Percentiles rank a stretch among this genome's conserved stretches.
These are phyloP conservation scores for Drosophila macrospina DNA, from an alignment of 2,888 invertebrate species.

Conservation along the genomic window DNA sequence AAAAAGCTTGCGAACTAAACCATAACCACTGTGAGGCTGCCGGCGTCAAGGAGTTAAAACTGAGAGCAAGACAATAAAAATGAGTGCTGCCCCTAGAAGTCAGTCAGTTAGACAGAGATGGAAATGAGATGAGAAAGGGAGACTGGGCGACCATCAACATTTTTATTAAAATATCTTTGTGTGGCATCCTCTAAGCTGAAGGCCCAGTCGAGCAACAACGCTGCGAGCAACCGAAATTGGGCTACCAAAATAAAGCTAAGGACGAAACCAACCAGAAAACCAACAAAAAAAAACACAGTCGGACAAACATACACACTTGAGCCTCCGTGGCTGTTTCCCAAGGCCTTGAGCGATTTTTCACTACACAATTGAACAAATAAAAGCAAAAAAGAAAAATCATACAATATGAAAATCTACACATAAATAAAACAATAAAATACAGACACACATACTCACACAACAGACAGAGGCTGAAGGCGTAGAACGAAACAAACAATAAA, in stretches of 20 bases:
- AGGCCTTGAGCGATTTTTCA: slow-evolving; percentile 76
- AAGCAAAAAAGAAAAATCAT: slow-evolving; percentile 58
- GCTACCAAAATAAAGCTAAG: slow-evolving; percentile 73
- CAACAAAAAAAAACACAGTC: slow-evolving; percentile 32
- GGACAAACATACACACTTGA: slow-evolving; percentile 31
- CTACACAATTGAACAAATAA: slow-evolving; percentile 80
- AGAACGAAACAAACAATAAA: slow-evolving; percentile 36
- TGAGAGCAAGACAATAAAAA: slow-evolving; percentile 64
- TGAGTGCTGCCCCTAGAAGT: slow-evolving; percentile 19
- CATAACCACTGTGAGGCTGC: slow-evolving; percentile 30
- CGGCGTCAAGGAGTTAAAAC: slow-evolving; percentile 65
- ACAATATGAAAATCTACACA: slow-evolving; percentile 66
- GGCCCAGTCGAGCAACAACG: slow-evolving; percentile 51
- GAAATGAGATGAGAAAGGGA: slow-evolving; percentile 1
- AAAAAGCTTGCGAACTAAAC: slow-evolving; percentile 67
- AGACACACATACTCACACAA: slow-evolving; percentile 38
- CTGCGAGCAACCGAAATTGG: slow-evolving; percentile 74
- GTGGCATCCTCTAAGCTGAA: slow-evolving; percentile 34
- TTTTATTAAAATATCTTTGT: slow-evolving; percentile 64
- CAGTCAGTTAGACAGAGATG: slow-evolving; percentile 4
- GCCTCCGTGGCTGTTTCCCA: slow-evolving; percentile 39
- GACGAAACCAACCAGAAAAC: slow-evolving; percentile 60
- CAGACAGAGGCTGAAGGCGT: slow-evolving; percentile 17
- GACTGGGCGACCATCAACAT: slow-evolving; percentile 32
- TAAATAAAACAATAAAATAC: slow-evolving; percentile 80